Base-by-base conservation (phyloP, 2,797 vertebrate genomes). In the Phrynocephalus guinanensis region DNA sequence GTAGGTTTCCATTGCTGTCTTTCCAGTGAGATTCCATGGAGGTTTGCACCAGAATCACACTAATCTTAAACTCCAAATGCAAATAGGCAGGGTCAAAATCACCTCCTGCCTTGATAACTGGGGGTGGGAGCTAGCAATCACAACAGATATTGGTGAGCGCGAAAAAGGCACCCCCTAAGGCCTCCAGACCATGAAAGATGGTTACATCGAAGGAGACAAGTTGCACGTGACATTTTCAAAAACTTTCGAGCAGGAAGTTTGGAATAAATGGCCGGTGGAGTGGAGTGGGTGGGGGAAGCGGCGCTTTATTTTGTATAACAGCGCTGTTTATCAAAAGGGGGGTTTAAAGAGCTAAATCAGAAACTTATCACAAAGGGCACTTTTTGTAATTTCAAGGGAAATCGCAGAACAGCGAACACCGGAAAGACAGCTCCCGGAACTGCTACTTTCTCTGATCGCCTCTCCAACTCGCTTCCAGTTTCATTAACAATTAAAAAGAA, bases 381-480 rank as follows among this genome's bases (percentile, higher is more conserved):
- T 3, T 26, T 60, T 52, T 20, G 28, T 9, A 63, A 6, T 16
- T 60, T 33, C 71, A n/a, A 48, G 60, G 28, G 33, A 81, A 67
- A 44, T 67, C 30, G 81, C 84, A 38, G 72, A 77, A 38, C 38
- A 28, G 48, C 63, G 68, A 72, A 71, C 24, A 63, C 73, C 52
- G 13, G 77, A 48, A 84, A 66, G 78, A 60, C 56, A 75, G 52
- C 56, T 3, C 63, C 52, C 85, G 77, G 82, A 84, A 50, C 44
- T 15, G 77, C 83, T 60, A 85, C 83, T 88, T 88, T 78, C 87
- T 81, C 60, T 26, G n/a, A 24, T n/a, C 82, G 13, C 33, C 52
- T 73, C 82, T 88, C 73, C 8, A 38, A 78, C 33, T 79, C 50
- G 6, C 26, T 26, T 30, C 70, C 44, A 22, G n/a, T 38, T 86